These are phyloP conservation scores for Lucinisca nassula DNA, from an alignment of 2,888 invertebrate species.

Conservation along the genomic window DNA sequence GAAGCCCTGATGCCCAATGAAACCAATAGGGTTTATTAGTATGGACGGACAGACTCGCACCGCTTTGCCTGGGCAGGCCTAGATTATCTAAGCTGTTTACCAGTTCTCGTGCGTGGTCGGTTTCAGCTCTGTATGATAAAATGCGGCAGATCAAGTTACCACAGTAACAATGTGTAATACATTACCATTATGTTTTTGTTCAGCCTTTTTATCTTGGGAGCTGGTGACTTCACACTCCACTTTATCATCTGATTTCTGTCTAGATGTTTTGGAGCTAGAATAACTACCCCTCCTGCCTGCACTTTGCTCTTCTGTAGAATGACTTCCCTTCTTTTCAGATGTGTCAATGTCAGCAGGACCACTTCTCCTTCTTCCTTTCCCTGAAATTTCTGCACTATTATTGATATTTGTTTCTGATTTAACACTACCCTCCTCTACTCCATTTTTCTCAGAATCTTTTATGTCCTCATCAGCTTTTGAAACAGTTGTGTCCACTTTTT, in stretches of 20 bases:
- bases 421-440: background rate
- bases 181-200: background rate
- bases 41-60: too few relatives aligned
- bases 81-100: too few relatives aligned
- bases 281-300: background rate
- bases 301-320: background rate
- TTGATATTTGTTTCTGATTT: background rate
- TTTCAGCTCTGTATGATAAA: too few relatives aligned
- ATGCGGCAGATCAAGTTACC: too few relatives aligned
- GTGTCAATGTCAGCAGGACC: background rate
- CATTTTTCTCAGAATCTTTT: background rate
- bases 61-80: too few relatives aligned
- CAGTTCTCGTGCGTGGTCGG: too few relatives aligned
- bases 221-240: constrained; percentile 7
- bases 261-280: background rate
- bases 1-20: too few relatives aligned
- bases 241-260: background rate
- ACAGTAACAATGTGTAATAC: too few relatives aligned
- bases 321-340: background rate
- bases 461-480: background rate
- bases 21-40: too few relatives aligned
- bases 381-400: constrained; percentile 1
- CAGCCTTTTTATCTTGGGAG: background rate
- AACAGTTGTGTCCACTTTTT: constrained; percentile 12
- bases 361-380: background rate